A percentile compares a stretch with the other conserved stretches of the same genome.
phyloP scores from a whole-genome alignment of 2,888 invertebrate species.

The Luperina nickerlii region DNA sequence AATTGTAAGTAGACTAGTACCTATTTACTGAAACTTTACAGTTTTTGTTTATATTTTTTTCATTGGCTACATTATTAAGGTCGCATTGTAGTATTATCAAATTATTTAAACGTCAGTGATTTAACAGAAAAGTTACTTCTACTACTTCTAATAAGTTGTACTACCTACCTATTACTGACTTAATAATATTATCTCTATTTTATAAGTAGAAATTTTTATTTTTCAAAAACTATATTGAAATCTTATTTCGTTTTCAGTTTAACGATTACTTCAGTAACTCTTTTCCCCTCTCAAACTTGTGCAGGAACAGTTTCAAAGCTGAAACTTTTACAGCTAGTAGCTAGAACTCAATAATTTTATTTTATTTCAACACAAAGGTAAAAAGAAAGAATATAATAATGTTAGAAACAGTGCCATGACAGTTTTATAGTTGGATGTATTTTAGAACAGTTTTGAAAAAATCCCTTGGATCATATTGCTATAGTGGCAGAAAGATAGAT shows the following conservation, averaged over 20 bases:
- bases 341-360: conserved; percentile 50
- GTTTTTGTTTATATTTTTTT: not conserved
- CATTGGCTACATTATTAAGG: not conserved
- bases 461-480: not conserved
- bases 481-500: not conserved
- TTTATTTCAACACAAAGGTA: conserved; percentile 38
- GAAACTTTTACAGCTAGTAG: conserved; percentile 44
- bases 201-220: not conserved
- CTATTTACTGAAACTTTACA: not conserved
- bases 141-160: too few relatives aligned
- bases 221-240: conserved; percentile 13
- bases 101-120: too few relatives aligned
- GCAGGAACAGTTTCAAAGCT: conserved; percentile 47
- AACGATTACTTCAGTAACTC: conserved; percentile 48
- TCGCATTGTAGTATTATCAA: not conserved
- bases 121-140: not conserved
- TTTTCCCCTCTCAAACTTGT: conserved; percentile 42
- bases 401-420: conserved; percentile 11
- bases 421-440: conserved; percentile 14
- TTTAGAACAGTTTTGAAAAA: conserved; percentile 11
- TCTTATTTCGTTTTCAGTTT: conserved; percentile 38
- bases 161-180: not conserved
- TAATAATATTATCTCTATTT: not conserved
- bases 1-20: too few relatives aligned
- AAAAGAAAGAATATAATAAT: conserved; percentile 24